These are phyloP conservation scores for Euzetes globulus DNA, from an alignment of 2,888 invertebrate genomes.

Conservation along the genomic window DNA sequence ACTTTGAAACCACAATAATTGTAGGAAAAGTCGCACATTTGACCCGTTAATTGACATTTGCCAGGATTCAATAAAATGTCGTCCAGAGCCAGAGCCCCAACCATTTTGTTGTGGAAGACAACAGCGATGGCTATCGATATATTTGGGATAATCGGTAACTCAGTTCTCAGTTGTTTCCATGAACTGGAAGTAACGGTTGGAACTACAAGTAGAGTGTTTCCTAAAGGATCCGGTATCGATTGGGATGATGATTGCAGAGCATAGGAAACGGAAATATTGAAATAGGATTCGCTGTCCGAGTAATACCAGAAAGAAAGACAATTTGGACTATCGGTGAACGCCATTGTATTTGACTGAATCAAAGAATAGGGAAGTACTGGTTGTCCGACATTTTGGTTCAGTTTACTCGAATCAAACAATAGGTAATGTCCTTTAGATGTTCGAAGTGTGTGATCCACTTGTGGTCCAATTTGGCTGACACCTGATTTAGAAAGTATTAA, in stretches of 20 bases:
- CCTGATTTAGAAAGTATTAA: background rate
- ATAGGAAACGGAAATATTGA: background rate
- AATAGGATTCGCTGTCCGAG: background rate
- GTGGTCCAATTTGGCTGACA: background rate
- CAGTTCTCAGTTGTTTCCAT: background rate
- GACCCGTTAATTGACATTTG: background rate
- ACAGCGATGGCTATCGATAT: background rate
- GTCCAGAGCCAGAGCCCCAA: background rate
- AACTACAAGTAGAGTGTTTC: background rate
- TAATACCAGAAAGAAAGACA: slow-evolving; percentile 30
- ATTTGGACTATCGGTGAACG: background rate
- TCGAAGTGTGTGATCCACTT: slow-evolving; percentile 10
- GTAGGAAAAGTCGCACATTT: background rate
- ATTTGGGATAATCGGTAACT: background rate
- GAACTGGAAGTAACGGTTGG: background rate
- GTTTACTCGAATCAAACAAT: background rate
- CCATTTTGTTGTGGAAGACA: background rate
- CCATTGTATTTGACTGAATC: background rate
- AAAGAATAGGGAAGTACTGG: background rate
- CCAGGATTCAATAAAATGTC: slow-evolving; percentile 2
- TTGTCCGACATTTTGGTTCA: background rate
- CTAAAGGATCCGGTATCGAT: background rate
- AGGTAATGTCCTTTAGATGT: slow-evolving; percentile 22
- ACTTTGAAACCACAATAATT: background rate
- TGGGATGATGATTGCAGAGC: background rate